Evolutionary conservation across 2,888 invertebrate species (phyloP).

Genomic region (Aproaerema taeniolella): DNA sequence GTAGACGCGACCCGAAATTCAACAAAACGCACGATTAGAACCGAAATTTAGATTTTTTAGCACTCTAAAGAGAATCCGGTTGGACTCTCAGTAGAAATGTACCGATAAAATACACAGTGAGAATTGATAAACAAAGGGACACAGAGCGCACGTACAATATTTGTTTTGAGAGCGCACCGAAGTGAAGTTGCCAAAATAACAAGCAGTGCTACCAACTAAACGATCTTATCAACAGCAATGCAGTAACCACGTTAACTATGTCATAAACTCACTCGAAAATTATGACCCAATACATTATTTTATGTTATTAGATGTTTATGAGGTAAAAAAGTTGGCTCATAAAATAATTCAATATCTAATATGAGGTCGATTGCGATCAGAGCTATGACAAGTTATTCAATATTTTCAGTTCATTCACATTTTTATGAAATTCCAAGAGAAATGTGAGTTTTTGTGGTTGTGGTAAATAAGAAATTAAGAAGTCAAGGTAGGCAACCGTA

Average conservation of each 20-base stretch:
- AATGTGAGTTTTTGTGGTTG: neutral
- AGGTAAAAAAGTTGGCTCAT: no score
- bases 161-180: conserved; percentile 66
- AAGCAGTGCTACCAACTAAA: conserved; percentile 22
- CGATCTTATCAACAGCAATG: conserved; percentile 4
- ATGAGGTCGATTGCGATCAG: no score
- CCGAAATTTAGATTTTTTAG: conserved; percentile 11
- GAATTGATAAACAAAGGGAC: conserved; percentile 41
- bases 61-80: conserved; percentile 24
- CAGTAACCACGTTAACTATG: neutral
- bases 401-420: no score
- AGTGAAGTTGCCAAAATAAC: conserved; percentile 63
- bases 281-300: neutral
- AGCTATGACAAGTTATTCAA: no score
- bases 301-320: no score
- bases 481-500: neutral
- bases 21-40: conserved; percentile 15
- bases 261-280: neutral
- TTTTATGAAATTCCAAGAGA: no score
- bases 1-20: conserved; percentile 28
- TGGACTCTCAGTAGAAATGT: conserved; percentile 27
- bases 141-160: conserved; percentile 40
- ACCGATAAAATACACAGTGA: conserved; percentile 28
- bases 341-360: no score
- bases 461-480: neutral